These are phyloP conservation scores for Caenorhabditis japonica DNA, from an alignment of 2,888 invertebrate genomes.

Conservation along the genomic window DNA sequence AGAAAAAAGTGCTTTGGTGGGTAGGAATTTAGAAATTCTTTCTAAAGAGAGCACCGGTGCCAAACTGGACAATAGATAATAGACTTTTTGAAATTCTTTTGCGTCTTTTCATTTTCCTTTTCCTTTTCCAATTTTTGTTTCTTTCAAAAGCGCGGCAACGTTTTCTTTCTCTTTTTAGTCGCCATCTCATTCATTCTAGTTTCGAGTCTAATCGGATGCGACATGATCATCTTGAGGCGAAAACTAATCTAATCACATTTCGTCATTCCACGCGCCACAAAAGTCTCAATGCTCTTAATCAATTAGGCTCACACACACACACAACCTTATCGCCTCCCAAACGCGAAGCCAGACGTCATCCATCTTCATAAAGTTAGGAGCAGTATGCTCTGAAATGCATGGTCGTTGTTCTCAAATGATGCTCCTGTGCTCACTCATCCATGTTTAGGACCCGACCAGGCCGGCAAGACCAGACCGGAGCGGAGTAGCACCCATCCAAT, in stretches of 20 bases:
- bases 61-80: slow-evolving; percentile 35
- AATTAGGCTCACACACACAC: slow-evolving; percentile 41
- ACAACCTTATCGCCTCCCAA: no score
- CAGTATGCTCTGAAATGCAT: no score
- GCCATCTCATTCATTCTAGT: no score
- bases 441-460: no score
- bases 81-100: slow-evolving; percentile 36
- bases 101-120: slow-evolving; percentile 12
- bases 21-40: slow-evolving; percentile 39
- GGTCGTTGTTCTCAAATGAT: no score
- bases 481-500: slow-evolving; percentile 22
- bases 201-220: slow-evolving; percentile 31
- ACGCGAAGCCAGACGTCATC: no score
- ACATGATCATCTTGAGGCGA: slow-evolving; percentile 18
- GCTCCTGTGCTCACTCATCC: no score
- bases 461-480: no score
- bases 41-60: no score
- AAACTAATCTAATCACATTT: slow-evolving; percentile 33
- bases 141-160: slow-evolving; percentile 19
- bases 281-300: slow-evolving; percentile 42
- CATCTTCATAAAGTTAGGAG: no score
- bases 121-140: slow-evolving; percentile 7
- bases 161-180: no score
- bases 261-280: background rate
- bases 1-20: no score